Percentiles rank a stretch among this genome's conserved stretches.
Evolutionary conservation across 2,888 invertebrate species (phyloP).

Genomic region (Andrena bicolor): DNA sequence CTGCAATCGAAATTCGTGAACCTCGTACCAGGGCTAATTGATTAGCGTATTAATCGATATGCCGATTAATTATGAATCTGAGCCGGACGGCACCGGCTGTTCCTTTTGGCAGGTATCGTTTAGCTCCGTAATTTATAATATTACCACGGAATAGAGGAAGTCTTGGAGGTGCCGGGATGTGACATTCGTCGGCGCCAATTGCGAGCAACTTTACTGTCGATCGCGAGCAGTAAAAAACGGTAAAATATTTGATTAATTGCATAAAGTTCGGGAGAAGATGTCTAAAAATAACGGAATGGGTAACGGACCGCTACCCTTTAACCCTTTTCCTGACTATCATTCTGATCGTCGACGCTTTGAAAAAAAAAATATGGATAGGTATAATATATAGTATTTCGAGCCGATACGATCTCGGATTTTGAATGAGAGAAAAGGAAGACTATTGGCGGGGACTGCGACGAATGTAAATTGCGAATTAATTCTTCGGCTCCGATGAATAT

Average conservation of each 20-base stretch:
- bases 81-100: not conserved
- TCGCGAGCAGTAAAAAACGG: constrained; percentile 24
- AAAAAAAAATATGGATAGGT: not conserved
- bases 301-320: constrained; percentile 11
- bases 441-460: not conserved
- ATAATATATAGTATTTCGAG: not conserved
- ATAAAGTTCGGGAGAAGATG: constrained; percentile 1
- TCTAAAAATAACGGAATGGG: constrained; percentile 17
- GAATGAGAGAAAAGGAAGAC: not conserved
- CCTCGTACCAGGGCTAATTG: constrained; percentile 19
- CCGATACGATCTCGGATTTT: constrained; percentile 20
- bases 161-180: too few species aligned
- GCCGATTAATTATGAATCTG: constrained; percentile 39
- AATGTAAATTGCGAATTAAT: constrained; percentile 43
- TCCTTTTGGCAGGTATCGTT: not conserved
- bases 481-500: constrained; percentile 37
- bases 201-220: constrained; percentile 7
- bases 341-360: not conserved
- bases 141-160: not conserved
- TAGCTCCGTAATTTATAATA: not conserved
- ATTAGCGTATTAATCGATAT: constrained; percentile 8
- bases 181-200: not conserved
- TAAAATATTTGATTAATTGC: constrained; percentile 31
- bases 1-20: constrained; percentile 84
- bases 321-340: not conserved